phyloP scores from a whole-genome alignment of 2,888 invertebrate species.

The Meghimatium bilineatum region DNA sequence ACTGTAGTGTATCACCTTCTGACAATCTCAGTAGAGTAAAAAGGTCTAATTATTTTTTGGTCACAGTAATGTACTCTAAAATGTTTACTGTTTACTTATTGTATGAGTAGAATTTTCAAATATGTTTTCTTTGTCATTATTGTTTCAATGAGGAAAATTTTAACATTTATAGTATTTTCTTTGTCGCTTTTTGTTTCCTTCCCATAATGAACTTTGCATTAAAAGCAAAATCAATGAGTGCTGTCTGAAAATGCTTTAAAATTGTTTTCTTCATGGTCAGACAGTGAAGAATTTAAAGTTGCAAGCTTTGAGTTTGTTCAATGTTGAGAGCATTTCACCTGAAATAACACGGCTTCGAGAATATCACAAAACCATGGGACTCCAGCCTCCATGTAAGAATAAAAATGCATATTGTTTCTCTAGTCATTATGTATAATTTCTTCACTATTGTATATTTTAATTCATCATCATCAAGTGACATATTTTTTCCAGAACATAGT shows the following conservation, averaged over 20 bases:
- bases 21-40: too few species aligned
- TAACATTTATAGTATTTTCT: neutral
- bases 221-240: too few species aligned
- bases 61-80: too few species aligned
- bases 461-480: too few species aligned
- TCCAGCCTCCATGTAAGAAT: constrained; percentile 69
- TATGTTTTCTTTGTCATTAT: neutral
- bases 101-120: too few species aligned
- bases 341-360: constrained; percentile 66
- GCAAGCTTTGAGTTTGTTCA: constrained; percentile 47
- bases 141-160: neutral
- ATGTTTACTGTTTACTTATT: too few species aligned
- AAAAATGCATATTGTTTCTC: neutral
- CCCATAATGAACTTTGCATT: too few species aligned
- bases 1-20: too few species aligned
- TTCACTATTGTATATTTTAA: neutral
- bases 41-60: too few species aligned
- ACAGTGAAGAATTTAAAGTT: constrained; percentile 65
- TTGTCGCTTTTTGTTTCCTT: neutral
- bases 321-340: constrained; percentile 20
- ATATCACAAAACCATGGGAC: constrained; percentile 66
- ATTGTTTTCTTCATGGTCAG: constrained; percentile 55
- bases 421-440: neutral
- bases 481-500: too few species aligned
- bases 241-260: neutral